Percentiles rank a stretch among this genome's conserved stretches.
Conservation (phyloP, 2,888 invertebrate genomes). For the Yponomeuta sedellus region DNA sequence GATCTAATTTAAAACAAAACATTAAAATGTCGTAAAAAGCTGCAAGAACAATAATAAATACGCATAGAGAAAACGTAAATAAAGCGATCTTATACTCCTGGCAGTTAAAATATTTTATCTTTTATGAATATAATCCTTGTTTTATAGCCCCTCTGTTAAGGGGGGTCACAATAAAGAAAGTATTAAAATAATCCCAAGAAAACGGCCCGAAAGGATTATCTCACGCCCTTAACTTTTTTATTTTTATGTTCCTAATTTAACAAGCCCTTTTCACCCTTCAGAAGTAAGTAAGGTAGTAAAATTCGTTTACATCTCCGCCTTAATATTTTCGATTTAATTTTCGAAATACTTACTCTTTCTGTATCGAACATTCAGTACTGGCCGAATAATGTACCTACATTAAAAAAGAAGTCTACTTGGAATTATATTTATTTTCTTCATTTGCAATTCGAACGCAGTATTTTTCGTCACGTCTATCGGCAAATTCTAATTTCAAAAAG, state of each 20-base stretch:
- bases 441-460: background rate
- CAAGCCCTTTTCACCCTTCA: constrained; percentile 16
- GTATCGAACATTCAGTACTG: no score
- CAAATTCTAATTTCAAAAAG: background rate
- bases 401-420: no score
- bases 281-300: background rate
- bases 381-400: no score
- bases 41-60: constrained; percentile 59
- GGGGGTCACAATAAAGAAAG: constrained; percentile 47
- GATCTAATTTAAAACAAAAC: constrained; percentile 12
- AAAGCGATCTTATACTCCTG: constrained; percentile 56
- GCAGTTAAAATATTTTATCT: constrained; percentile 71
- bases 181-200: constrained; percentile 47
- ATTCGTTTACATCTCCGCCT: background rate
- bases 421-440: no score
- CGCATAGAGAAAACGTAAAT: constrained; percentile 46
- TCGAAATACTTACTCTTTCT: background rate
- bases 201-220: constrained; percentile 55
- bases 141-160: constrained; percentile 55
- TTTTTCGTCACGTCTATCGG: background rate
- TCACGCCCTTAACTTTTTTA: constrained; percentile 41
- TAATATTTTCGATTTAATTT: background rate
- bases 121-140: constrained; percentile 70
- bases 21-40: constrained; percentile 45
- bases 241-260: constrained; percentile 46